These are phyloP conservation scores for Pipistrellus pygmaeus DNA, from an alignment of 2,797 vertebrate species.

Conservation along the genomic window DNA sequence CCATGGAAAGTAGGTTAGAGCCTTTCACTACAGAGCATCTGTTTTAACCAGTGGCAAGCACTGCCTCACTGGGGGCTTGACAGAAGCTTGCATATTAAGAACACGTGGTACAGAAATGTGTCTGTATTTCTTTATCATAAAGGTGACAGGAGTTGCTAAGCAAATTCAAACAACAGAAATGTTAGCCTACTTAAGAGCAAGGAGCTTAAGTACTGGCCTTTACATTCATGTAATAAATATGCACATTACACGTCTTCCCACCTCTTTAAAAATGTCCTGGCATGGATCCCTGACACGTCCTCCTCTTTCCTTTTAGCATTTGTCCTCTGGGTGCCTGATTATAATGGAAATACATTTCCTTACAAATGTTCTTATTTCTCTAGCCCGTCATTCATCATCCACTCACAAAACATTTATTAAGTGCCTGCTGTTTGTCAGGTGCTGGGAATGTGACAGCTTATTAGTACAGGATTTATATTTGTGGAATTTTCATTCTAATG, in stretches of 20 bases:
- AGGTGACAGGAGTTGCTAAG: conserved; percentile 51
- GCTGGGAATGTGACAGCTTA: conserved; percentile 2
- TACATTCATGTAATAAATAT: conserved; percentile 66
- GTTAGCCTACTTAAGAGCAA: conserved; percentile 42
- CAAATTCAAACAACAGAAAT: conserved; percentile 65
- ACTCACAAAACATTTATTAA: conserved; percentile 65
- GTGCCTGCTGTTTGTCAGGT: conserved; percentile 55
- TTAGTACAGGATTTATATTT: conserved; percentile 45
- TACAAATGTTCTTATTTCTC: conserved; percentile 38
- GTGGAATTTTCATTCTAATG: not conserved
- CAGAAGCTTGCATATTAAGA: conserved; percentile 53
- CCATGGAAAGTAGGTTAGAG: not conserved
- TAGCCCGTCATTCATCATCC: conserved; percentile 33
- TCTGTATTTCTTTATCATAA: conserved; percentile 68
- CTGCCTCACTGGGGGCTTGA: not conserved
- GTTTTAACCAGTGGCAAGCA: not conserved
- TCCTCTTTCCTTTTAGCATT: not conserved
- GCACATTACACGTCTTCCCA: conserved; percentile 56
- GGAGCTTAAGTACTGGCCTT: conserved; percentile 56
- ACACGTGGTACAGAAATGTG: conserved; percentile 38
- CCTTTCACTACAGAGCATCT: not conserved
- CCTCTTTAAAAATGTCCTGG: conserved; percentile 40
- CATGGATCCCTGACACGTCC: not conserved
- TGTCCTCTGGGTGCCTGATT: conserved; percentile 48
- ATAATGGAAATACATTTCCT: conserved; percentile 69